Conservation (phyloP, 2,113 vertebrate species). For the Dascyllus trimaculatus region DNA sequence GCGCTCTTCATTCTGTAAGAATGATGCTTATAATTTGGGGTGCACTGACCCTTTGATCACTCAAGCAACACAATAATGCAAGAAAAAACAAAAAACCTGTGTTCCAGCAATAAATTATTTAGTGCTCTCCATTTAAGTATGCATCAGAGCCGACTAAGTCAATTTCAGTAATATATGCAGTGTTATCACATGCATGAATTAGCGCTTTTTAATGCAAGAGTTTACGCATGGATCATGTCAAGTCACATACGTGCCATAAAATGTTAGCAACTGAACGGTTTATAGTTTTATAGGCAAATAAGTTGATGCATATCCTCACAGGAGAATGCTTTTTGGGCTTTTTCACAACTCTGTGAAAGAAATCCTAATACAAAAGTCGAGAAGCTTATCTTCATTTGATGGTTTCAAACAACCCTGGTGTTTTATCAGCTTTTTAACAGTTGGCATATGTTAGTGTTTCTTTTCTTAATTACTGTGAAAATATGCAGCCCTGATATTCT, state of each 20-base stretch:
- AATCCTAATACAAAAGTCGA: too few relatives aligned
- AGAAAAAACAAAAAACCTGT: not conserved
- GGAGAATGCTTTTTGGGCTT: too few relatives aligned
- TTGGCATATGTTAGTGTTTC: not conserved
- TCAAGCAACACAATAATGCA: not conserved
- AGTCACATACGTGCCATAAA: not conserved
- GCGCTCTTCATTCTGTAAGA: not conserved
- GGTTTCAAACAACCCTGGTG: too few relatives aligned
- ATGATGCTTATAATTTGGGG: not conserved
- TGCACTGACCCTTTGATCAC: not conserved
- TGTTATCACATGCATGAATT: not conserved
- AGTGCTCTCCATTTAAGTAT: not conserved
- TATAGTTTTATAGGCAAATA: not conserved
- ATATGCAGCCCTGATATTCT: not conserved
- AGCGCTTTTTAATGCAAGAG: not conserved
- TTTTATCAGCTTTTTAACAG: not conserved
- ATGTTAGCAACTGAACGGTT: not conserved
- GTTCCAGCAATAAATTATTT: not conserved
- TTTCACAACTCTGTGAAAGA: too few relatives aligned
- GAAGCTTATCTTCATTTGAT: too few relatives aligned
- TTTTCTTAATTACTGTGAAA: not conserved
- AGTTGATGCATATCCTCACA: too few relatives aligned
- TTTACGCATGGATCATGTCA: not conserved
- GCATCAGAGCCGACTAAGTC: not conserved
- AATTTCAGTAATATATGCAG: not conserved